Conservation (phyloP, 2,888 invertebrate genomes). For the Eilema depressum region DNA sequence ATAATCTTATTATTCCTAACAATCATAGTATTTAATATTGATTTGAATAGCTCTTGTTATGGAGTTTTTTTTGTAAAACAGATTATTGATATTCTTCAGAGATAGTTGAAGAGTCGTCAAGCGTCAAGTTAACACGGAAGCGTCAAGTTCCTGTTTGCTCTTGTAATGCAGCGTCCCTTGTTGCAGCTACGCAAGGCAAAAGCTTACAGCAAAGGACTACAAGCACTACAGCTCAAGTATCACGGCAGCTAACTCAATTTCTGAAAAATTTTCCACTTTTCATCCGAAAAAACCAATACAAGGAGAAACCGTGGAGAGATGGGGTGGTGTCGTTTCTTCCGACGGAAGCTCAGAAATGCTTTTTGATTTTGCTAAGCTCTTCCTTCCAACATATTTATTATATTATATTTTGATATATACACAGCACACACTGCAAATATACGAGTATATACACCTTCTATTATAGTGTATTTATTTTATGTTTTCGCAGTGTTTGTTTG, state of each 20-base stretch:
- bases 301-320: not conserved
- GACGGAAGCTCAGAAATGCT: not conserved
- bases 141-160: too few species aligned
- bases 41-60: too few species aligned
- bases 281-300: not conserved
- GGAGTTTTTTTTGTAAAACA: not conserved
- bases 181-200: not conserved
- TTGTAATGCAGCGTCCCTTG: not conserved
- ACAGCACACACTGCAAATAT: not conserved
- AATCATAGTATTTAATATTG: too few species aligned
- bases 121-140: not conserved
- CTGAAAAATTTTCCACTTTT: not conserved
- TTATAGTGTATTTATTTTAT: constrained; percentile 17
- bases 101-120: not conserved
- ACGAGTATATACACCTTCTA: not conserved
- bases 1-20: too few species aligned
- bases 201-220: not conserved
- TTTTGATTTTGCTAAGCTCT: not conserved
- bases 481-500: constrained; percentile 54
- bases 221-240: not conserved
- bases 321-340: not conserved
- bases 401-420: not conserved
- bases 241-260: not conserved
- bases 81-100: not conserved
- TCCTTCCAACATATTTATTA: not conserved